Evolutionary conservation across 2,797 vertebrate species (phyloP).

Genomic region (Sebastes flavidus): DNA sequence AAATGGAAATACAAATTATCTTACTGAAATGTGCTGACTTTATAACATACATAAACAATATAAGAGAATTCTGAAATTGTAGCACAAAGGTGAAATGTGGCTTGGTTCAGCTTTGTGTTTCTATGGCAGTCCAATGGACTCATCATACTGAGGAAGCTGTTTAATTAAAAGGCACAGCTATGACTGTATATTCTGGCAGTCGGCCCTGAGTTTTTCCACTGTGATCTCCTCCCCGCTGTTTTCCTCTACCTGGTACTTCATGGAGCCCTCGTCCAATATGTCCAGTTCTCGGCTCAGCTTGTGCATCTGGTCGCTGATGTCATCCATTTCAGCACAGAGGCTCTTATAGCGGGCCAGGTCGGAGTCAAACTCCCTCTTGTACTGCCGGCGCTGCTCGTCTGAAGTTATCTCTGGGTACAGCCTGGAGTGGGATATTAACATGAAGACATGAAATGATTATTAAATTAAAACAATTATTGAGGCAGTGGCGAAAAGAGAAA

Average conservation of each 20-base stretch:
- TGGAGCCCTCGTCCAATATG: slow-evolving; percentile 72
- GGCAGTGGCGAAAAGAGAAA: not conserved
- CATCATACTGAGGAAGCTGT: not conserved
- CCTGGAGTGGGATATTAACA: slow-evolving; percentile 59
- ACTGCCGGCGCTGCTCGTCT: slow-evolving; percentile 78
- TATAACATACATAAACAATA: not conserved
- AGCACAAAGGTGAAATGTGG: not conserved
- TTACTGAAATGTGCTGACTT: not conserved
- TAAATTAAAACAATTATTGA: not conserved
- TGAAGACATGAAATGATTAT: not conserved
- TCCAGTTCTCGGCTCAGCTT: slow-evolving; percentile 85
- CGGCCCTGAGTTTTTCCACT: not conserved
- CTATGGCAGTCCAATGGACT: not conserved
- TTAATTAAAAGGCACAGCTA: slow-evolving; percentile 11
- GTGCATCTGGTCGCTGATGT: slow-evolving; percentile 84
- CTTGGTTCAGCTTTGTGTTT: not conserved
- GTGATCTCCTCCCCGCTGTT: not conserved
- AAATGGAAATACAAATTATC: not conserved
- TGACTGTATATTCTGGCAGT: not conserved
- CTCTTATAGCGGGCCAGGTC: slow-evolving; percentile 84
- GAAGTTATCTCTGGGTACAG: slow-evolving; percentile 85
- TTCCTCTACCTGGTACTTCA: slow-evolving; percentile 83
- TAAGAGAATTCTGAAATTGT: not conserved
- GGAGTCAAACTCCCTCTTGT: slow-evolving; percentile 85
- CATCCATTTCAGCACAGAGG: slow-evolving; percentile 86